Conservation (phyloP, 1,140 invertebrate genomes). For the Drosophila sulfurigaster region DNA sequence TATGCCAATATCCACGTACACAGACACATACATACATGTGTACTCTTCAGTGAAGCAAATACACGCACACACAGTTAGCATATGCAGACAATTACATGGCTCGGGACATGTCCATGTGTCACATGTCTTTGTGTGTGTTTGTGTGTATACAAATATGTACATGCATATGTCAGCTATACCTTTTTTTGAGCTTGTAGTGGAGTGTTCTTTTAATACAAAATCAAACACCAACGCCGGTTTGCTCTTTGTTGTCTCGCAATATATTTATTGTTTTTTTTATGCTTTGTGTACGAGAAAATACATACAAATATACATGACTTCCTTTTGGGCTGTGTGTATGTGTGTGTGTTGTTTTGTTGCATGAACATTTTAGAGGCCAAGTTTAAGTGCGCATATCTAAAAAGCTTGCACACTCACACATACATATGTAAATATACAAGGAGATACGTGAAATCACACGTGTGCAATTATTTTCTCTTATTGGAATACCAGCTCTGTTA, state of each 20-base stretch:
- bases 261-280: not conserved
- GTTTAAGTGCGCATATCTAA: conserved; percentile 67
- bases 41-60: conserved; percentile 8
- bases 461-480: conserved; percentile 11
- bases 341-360: not conserved
- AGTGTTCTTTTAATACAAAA: not conserved
- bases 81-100: conserved; percentile 11
- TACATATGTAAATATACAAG: conserved; percentile 17
- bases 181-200: conserved; percentile 13
- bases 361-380: conserved; percentile 66
- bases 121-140: too few relatives aligned
- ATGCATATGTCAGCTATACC: conserved; percentile 7
- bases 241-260: not conserved
- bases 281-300: not conserved
- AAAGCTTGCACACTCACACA: conserved; percentile 7
- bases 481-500: conserved; percentile 24
- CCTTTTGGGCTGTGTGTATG: not conserved
- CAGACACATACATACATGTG: conserved; percentile 28
- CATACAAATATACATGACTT: not conserved
- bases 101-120: not conserved
- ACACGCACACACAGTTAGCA: conserved; percentile 9
- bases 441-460: conserved; percentile 12
- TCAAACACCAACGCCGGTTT: not conserved
- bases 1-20: conserved; percentile 38
- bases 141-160: not conserved